Percentiles rank a stretch among this genome's conserved stretches.
phyloP scores from a whole-genome alignment of 1,140 invertebrate genomes.

The Dermatophagoides farinae region DNA sequence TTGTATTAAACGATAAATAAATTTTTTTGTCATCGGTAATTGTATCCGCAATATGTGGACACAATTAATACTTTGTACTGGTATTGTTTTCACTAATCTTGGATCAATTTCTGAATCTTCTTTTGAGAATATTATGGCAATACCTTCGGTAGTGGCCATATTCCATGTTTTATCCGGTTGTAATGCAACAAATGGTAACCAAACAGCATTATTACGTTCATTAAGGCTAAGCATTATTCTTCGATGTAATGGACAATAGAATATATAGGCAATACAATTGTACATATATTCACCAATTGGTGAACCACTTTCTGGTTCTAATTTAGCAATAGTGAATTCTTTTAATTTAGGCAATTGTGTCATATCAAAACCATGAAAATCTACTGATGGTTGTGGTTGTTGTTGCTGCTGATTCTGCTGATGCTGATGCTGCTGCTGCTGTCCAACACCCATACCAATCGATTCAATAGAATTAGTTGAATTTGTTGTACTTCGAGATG shows the following conservation, averaged over 20 bases:
- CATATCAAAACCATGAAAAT: background rate
- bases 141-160: background rate
- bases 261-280: constrained; percentile 12
- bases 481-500: no score
- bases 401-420: no score
- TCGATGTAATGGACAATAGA: constrained; percentile 13
- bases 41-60: constrained; percentile 14
- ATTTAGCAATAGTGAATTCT: background rate
- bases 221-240: background rate
- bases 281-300: constrained; percentile 10
- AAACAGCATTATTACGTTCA: background rate
- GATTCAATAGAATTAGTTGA: no score
- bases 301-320: constrained; percentile 10
- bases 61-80: background rate
- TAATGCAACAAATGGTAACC: constrained; percentile 12
- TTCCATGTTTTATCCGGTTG: constrained; percentile 10
- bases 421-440: no score
- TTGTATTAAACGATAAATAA: constrained; percentile 10
- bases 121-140: constrained; percentile 5
- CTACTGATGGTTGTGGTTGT: background rate
- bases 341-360: background rate
- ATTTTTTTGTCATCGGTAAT: constrained; percentile 8
- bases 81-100: background rate
- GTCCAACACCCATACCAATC: no score
- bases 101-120: background rate